A percentile compares a stretch with the other conserved stretches of the same genome.
phyloP scores from a whole-genome alignment of 2,797 vertebrate species.

The Phylloscopus collybita region DNA sequence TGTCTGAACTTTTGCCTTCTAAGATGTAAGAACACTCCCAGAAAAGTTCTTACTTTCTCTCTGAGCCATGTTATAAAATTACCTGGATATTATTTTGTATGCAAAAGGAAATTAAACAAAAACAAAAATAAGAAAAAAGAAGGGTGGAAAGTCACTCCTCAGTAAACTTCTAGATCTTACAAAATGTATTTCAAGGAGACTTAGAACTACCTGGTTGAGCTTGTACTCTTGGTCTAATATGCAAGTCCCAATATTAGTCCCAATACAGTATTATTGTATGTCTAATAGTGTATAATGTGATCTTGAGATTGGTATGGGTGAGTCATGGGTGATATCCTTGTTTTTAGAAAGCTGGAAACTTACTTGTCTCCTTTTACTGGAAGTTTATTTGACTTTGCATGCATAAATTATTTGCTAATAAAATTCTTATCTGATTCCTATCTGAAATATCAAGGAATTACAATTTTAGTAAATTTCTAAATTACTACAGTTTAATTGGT shows the following conservation, averaged over 20 bases:
- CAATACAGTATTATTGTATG: not conserved
- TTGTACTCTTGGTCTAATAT: not conserved
- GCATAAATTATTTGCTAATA: not conserved
- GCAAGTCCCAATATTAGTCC: not conserved
- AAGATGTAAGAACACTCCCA: not conserved
- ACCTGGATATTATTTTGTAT: not conserved
- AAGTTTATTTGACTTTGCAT: not conserved
- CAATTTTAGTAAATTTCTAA: not conserved
- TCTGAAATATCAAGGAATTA: not conserved
- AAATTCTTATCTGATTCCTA: not conserved
- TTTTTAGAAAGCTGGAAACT: not conserved
- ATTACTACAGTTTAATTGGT: not conserved
- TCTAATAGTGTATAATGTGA: not conserved
- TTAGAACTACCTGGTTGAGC: not conserved
- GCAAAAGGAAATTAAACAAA: not conserved
- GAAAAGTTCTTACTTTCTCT: not conserved
- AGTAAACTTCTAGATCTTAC: not conserved
- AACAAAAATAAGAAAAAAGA: not conserved
- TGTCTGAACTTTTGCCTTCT: not conserved
- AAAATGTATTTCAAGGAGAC: not conserved
- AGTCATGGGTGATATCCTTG: not conserved
- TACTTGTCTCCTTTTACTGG: not conserved
- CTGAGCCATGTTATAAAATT: not conserved
- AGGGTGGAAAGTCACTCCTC: not conserved
- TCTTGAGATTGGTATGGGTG: not conserved